A percentile compares a stretch with the other conserved stretches of the same genome.
These are phyloP conservation scores for Dromaius novaehollandiae DNA, from an alignment of 2,113 vertebrate genomes.

Conservation along the genomic window DNA sequence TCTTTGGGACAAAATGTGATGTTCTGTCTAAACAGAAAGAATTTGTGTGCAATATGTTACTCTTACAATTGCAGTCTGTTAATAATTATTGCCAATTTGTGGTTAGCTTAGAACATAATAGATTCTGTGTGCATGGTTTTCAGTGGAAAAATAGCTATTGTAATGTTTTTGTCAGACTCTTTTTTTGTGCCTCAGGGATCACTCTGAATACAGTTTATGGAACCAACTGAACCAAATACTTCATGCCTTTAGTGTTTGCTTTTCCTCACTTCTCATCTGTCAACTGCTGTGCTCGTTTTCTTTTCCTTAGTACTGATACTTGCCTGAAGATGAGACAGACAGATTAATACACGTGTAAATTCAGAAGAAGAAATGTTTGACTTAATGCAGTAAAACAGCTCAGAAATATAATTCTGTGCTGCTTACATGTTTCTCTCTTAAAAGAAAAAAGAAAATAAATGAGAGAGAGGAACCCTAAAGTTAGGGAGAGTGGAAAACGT, in stretches of 20 bases:
- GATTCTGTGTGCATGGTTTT: slow-evolving; percentile 41
- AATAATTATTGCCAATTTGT: slow-evolving; percentile 55
- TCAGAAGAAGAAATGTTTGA: background rate
- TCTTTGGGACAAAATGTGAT: slow-evolving; percentile 43
- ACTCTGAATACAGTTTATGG: background rate
- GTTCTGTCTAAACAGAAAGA: slow-evolving; percentile 2
- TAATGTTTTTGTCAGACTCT: slow-evolving; percentile 27
- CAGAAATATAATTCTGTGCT: background rate
- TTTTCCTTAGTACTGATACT: slow-evolving; percentile 13
- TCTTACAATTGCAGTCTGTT: slow-evolving; percentile 45
- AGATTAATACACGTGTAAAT: background rate
- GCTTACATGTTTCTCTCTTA: background rate
- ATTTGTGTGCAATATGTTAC: background rate
- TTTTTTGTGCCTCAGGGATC: slow-evolving; percentile 29
- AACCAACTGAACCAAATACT: background rate
- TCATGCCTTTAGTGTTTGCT: slow-evolving; percentile 44
- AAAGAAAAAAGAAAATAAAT: background rate
- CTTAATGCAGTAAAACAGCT: background rate
- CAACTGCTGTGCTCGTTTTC: slow-evolving; percentile 25
- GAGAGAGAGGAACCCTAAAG: background rate
- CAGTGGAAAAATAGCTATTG: slow-evolving; percentile 42
- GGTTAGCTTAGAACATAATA: slow-evolving; percentile 55
- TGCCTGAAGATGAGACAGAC: background rate
- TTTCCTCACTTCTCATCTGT: slow-evolving; percentile 27
- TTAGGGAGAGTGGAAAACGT: background rate